phyloP scores from a whole-genome alignment of 2,113 vertebrate genomes.

The Asarcornis scutulata region DNA sequence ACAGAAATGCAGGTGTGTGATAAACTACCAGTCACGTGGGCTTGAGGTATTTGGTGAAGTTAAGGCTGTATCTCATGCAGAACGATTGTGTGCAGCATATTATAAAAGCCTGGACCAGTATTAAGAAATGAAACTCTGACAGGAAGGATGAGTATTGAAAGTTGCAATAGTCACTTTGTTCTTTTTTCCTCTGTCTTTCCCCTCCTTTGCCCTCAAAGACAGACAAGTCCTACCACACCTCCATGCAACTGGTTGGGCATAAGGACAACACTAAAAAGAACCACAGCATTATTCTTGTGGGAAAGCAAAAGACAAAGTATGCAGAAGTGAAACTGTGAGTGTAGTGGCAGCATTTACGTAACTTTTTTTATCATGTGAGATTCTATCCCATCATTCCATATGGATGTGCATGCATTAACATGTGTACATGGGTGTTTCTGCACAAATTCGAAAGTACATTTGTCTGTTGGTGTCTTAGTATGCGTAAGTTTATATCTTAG shows the following conservation, averaged over 20 bases:
- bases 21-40: not conserved
- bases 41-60: not conserved
- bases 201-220: not conserved
- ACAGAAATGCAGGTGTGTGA: not conserved
- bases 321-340: not conserved
- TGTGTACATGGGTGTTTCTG: not conserved
- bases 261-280: not conserved
- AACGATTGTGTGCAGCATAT: not conserved
- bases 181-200: not conserved
- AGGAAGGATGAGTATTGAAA: not conserved
- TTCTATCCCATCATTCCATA: not conserved
- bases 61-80: not conserved
- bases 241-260: not conserved
- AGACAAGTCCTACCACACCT: not conserved
- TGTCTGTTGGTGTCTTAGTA: not conserved
- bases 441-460: not conserved
- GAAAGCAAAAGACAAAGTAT: not conserved
- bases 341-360: not conserved
- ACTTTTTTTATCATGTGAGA: not conserved
- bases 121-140: not conserved
- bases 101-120: not conserved
- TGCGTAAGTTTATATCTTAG: not conserved
- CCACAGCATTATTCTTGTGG: not conserved
- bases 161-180: rapidly evolving
- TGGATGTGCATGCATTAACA: not conserved